Evolutionary conservation across 2,113 vertebrate genomes (phyloP).

Genomic region (Gnathonemus echidnorhynchus): DNA sequence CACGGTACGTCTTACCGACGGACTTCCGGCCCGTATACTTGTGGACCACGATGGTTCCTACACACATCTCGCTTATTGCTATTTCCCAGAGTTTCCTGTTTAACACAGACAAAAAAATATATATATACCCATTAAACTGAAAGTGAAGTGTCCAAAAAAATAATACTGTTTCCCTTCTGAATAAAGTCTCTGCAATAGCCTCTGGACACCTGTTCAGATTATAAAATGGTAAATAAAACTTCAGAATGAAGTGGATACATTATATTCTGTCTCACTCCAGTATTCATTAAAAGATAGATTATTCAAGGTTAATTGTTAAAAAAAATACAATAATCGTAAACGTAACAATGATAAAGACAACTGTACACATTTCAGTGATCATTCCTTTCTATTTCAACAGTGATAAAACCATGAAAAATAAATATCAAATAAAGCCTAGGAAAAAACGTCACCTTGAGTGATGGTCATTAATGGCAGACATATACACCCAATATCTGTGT

Average conservation of each 20-base stretch:
- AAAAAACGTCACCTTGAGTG: conserved; percentile 35
- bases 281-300: conserved; percentile 35
- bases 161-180: conserved; percentile 32
- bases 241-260: conserved; percentile 40
- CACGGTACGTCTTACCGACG: conserved; percentile 28
- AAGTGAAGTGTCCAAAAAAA: conserved; percentile 50
- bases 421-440: conserved; percentile 53
- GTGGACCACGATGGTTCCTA: conserved; percentile 33
- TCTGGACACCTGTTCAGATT: conserved; percentile 37
- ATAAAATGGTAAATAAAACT: conserved; percentile 35
- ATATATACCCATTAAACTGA: conserved; percentile 48
- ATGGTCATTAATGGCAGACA: conserved; percentile 27
- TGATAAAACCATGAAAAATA: conserved; percentile 47
- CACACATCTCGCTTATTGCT: conserved; percentile 61
- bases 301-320: conserved; percentile 38
- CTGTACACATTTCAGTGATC: conserved; percentile 40
- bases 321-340: conserved; percentile 13
- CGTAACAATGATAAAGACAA: conserved; percentile 15
- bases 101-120: conserved; percentile 53
- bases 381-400: conserved; percentile 45
- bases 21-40: background rate
- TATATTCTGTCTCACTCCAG: conserved; percentile 36
- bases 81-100: conserved; percentile 43
- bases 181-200: conserved; percentile 38
- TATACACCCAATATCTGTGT: conserved; percentile 45